Conservation (phyloP, 2,113 vertebrate species). For the Corythoichthys intestinalis region DNA sequence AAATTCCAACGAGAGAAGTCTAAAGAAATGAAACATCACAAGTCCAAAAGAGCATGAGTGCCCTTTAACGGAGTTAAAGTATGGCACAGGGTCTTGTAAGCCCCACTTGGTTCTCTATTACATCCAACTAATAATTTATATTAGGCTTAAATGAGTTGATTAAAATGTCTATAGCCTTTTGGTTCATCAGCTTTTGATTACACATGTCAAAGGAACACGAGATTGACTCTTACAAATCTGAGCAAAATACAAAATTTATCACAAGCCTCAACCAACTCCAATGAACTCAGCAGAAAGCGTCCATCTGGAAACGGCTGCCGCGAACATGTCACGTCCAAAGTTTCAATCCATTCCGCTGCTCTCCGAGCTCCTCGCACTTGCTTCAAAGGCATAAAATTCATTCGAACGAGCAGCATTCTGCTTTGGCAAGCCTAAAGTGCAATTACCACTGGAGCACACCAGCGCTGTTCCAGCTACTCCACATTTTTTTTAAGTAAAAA, state of each 20-base stretch:
- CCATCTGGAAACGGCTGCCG: slow-evolving; percentile 48
- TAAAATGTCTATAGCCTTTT: no score
- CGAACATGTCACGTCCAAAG: slow-evolving; percentile 48
- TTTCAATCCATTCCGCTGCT: slow-evolving; percentile 61
- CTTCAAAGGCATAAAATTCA: slow-evolving; percentile 67
- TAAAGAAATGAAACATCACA: no score
- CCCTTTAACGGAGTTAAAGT: no score
- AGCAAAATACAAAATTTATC: no score
- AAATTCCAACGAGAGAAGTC: no score
- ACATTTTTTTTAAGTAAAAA: slow-evolving; percentile 38
- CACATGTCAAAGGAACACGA: slow-evolving; percentile 8
- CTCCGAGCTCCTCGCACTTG: slow-evolving; percentile 49
- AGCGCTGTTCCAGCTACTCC: slow-evolving; percentile 39
- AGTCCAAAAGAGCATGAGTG: no score
- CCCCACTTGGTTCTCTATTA: no score
- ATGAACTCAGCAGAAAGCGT: slow-evolving; percentile 47
- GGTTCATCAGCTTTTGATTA: no score
- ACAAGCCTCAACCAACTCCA: slow-evolving; percentile 34
- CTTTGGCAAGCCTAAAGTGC: slow-evolving; percentile 66
- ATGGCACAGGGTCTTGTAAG: no score
- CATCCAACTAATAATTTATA: no score
- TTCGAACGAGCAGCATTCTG: slow-evolving; percentile 67
- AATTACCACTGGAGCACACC: slow-evolving; percentile 31
- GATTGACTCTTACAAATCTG: slow-evolving; percentile 3
- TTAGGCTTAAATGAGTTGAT: no score